Base-by-base conservation (phyloP, 2,113 vertebrate genomes). In the Chiloscyllium plagiosum region DNA sequence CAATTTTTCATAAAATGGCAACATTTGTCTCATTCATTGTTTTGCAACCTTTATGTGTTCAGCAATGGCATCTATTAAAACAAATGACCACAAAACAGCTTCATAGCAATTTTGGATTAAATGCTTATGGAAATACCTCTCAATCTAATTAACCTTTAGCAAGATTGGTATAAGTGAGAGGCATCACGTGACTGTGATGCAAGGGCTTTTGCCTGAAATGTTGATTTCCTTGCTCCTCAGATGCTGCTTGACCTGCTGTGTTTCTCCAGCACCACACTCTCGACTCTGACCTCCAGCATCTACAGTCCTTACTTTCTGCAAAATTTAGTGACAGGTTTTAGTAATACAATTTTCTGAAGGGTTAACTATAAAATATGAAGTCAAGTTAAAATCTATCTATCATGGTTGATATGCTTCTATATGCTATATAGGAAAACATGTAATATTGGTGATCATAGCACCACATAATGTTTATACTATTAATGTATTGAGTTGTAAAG, bases 251-350 rank as follows among this genome's bases (percentile, higher is more conserved):
- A 47, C 42, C 42, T 47, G 42, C 42, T 47, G 42, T 47, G 42
- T 47, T 47, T 47, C 1, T 47, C 42, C 42, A 47, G 42, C 42
- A 47, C 42, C 42, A 47, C 42, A 47, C 1, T 47, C 42, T 47
- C 42, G 42, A 47, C 42, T 47, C 42, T 47, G 42, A 47, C 42
- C 42, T 1, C 42, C 42, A 47, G 42, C 42, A 47, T 47, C 42
- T 47, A 47, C 42, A 47, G 1, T 47, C 42, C 42, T 47, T 47
- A 47, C 42, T 47, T 47, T 47, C 42, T 47, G 97, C 97, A 97
- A 97, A 98, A 98, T 97, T 97, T 96, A 96, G 96, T 97, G 97
- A 96, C 97, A 98, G 97, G 96, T 97, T 96, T 97, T 97, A 97
- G 97, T 97, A 96, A 96, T 97, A 72, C 47, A 72, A 42, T 24